Evolutionary conservation across 2,113 vertebrate species (phyloP).

Genomic region (Ictidomys tridecemlineatus): DNA sequence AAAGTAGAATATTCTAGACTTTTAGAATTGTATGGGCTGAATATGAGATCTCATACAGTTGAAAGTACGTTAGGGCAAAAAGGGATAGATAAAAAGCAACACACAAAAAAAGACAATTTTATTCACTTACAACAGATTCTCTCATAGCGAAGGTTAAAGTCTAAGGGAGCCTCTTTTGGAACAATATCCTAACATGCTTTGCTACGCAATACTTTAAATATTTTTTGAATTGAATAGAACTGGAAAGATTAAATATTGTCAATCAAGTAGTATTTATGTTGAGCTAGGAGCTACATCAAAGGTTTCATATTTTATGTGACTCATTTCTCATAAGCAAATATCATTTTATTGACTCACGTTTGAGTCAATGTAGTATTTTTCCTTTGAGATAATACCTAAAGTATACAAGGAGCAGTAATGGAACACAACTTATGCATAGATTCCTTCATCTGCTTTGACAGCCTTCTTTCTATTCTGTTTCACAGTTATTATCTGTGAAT

Average conservation of each 20-base stretch:
- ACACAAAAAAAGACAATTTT: not conserved
- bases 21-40: not conserved
- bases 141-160: not conserved
- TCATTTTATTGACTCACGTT: not conserved
- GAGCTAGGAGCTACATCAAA: not conserved
- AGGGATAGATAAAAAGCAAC: not conserved
- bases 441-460: not conserved
- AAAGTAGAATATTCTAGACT: not conserved
- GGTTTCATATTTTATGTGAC: not conserved
- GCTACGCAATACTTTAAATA: not conserved
- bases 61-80: not conserved
- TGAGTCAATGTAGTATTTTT: not conserved
- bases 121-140: not conserved
- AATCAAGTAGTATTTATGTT: not conserved
- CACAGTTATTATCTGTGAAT: not conserved
- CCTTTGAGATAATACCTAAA: not conserved
- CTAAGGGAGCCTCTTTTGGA: not conserved
- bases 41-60: not conserved
- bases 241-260: not conserved
- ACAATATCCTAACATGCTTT: not conserved
- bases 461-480: not conserved
- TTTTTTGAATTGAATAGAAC: not conserved
- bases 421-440: not conserved
- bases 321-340: not conserved
- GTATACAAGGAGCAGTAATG: not conserved